These are phyloP conservation scores for Aphaenogaster rudis DNA, from an alignment of 1,140 invertebrate genomes.

Conservation along the genomic window DNA sequence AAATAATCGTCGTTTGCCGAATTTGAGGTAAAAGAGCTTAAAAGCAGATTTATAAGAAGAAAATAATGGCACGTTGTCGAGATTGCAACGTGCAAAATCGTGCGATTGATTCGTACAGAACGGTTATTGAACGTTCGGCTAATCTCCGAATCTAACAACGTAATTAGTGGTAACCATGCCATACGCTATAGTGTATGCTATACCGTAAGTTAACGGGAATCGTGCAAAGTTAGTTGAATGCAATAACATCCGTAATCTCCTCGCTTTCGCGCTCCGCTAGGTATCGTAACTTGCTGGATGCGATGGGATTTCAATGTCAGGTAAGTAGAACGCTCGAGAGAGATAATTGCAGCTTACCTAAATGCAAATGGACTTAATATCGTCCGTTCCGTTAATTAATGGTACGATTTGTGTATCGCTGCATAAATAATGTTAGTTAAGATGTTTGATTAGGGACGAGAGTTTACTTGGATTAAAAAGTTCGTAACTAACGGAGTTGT, in stretches of 20 bases:
- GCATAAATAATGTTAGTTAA: conserved; percentile 3
- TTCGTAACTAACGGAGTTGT: neutral
- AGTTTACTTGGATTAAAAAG: conserved; percentile 6
- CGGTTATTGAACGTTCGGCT: conserved; percentile 48
- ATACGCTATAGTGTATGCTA: conserved; percentile 42
- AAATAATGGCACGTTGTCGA: conserved; percentile 32
- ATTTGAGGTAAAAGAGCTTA: neutral
- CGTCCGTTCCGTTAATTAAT: conserved; percentile 47
- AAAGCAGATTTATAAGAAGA: neutral
- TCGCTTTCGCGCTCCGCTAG: conserved; percentile 42
- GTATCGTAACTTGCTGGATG: conserved; percentile 39
- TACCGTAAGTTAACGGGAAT: conserved; percentile 46
- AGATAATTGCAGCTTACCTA: conserved; percentile 55
- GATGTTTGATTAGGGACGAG: neutral
- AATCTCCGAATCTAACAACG: conserved; percentile 65
- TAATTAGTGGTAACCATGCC: conserved; percentile 36
- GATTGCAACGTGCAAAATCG: neutral
- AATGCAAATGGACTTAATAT: conserved; percentile 54
- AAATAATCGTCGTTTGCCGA: neutral
- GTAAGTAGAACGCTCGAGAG: conserved; percentile 23
- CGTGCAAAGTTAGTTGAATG: conserved; percentile 57
- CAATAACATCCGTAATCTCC: conserved; percentile 62
- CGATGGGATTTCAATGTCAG: conserved; percentile 54
- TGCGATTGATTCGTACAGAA: neutral
- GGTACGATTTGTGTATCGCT: conserved; percentile 14